Conservation (phyloP, 1,140 invertebrate genomes). For the Drosophila azteca region DNA sequence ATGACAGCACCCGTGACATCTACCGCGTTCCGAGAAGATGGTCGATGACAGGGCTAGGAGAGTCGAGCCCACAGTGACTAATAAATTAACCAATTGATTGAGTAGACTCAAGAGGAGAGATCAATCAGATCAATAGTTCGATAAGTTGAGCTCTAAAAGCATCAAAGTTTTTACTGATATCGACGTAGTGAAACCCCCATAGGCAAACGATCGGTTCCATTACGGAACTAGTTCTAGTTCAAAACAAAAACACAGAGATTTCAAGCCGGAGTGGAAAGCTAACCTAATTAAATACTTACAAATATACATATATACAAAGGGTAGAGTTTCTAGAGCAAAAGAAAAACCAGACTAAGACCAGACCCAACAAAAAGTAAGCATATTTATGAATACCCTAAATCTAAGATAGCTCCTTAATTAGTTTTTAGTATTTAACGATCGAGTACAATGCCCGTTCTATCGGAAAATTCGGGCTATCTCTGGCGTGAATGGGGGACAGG, state of each 20-base stretch:
- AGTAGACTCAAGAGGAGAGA: constrained; percentile 8
- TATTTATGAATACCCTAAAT: constrained; percentile 5
- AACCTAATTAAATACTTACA: constrained; percentile 3
- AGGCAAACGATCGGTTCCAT: constrained; percentile 9
- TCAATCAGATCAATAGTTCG: constrained; percentile 19
- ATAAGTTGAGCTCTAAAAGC: constrained; percentile 8
- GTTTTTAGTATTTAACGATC: background rate
- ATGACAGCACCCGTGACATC: constrained; percentile 18
- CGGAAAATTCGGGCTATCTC: constrained; percentile 51
- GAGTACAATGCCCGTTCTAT: constrained; percentile 23
- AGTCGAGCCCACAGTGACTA: background rate
- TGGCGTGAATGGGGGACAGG: no score
- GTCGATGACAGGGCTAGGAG: no score
- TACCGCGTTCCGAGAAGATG: no score
- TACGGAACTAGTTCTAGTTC: constrained; percentile 19
- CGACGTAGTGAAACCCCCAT: constrained; percentile 27
- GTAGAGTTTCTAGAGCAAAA: constrained; percentile 47
- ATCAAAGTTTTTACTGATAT: constrained; percentile 16
- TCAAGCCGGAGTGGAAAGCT: constrained; percentile 11
- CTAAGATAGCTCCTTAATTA: constrained; percentile 1
- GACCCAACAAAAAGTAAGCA: constrained; percentile 58
- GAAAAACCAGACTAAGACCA: background rate
- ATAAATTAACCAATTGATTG: constrained; percentile 13
- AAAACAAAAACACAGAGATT: constrained; percentile 37
- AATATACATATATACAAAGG: background rate